These are phyloP conservation scores for Barnardius zonarius DNA, from an alignment of 2,113 vertebrate genomes.

Conservation along the genomic window DNA sequence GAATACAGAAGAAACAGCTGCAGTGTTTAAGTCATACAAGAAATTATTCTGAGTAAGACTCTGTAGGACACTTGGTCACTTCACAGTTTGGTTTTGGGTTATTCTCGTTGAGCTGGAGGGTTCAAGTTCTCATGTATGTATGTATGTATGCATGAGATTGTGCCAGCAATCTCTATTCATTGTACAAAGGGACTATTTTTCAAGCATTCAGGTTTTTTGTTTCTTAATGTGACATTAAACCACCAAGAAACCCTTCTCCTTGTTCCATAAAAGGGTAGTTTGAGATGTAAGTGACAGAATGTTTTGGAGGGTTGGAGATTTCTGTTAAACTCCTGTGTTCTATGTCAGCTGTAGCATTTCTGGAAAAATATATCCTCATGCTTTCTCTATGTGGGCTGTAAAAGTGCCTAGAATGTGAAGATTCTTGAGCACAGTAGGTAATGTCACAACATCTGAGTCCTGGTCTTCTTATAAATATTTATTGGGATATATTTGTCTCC, in stretches of 20 bases:
- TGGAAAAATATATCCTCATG: background rate
- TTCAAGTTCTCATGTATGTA: background rate
- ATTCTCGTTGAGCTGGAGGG: background rate
- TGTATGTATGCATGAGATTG: background rate
- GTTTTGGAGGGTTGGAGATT: background rate
- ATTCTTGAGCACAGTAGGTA: background rate
- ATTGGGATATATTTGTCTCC: background rate
- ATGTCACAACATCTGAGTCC: background rate
- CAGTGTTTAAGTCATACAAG: background rate
- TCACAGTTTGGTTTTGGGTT: background rate
- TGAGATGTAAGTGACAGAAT: background rate
- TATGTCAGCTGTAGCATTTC: background rate
- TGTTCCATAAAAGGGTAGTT: background rate
- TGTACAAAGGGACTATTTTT: background rate
- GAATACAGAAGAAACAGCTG: background rate
- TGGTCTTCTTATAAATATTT: background rate
- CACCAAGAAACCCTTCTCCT: background rate
- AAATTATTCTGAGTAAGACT: background rate
- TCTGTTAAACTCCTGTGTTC: background rate
- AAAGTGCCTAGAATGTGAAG: background rate
- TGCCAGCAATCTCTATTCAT: background rate
- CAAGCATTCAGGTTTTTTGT: background rate
- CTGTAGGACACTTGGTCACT: background rate
- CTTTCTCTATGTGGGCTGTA: background rate
- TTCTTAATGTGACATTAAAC: background rate